Base-by-base conservation (phyloP, 2,888 invertebrate species). In the Anaspis maculata region DNA sequence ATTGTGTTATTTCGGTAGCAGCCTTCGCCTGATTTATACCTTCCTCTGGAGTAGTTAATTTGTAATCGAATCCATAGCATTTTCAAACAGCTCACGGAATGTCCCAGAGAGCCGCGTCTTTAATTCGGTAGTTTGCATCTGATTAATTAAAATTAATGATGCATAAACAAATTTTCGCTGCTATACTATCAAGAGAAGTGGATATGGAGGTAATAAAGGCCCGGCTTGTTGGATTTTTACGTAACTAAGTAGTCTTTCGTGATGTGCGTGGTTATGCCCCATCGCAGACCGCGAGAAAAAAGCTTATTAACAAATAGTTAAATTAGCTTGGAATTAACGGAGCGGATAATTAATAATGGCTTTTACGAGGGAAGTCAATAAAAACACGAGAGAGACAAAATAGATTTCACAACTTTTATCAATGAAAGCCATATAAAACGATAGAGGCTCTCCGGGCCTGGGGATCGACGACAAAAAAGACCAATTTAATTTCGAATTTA, bases 321-420 rank as follows among this genome's bases (percentile, higher is more conserved):
- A 51, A 54, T 52, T 54, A 49, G 52, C 48, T 41, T 31, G 35
- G 44, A 49, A 51, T 46, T 44, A 49, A 47, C 46, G 41, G 42
- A 37, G 33, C 41, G 38, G 36, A 34, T 37, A 37, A 37, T 42
- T 40, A 39, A 42, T 47, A 41, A 41, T 34, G 36, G 12, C 16
- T 36, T 32, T 43, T 16, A n/a, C 12, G 25, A n/a, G 44, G 27
- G 39, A 37, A 39, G 26, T 37, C 42, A 47, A 49, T 50, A 49
- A 49, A 47, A 42, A 29, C 21, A 10, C 15, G 10, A 31, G 41
- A 41, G 39, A 49, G 47, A 5, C 4, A 48, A 49, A 30, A 52
- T 49, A 46, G 46, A 45, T 49, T 44, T 40, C 38, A 35, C 44
- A 27, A 37, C 32, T 44, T 44, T 44, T 48, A 50, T 52, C 46